phyloP scores from a whole-genome alignment of 2,797 vertebrate genomes.

The Cossypha niveicapilla region DNA sequence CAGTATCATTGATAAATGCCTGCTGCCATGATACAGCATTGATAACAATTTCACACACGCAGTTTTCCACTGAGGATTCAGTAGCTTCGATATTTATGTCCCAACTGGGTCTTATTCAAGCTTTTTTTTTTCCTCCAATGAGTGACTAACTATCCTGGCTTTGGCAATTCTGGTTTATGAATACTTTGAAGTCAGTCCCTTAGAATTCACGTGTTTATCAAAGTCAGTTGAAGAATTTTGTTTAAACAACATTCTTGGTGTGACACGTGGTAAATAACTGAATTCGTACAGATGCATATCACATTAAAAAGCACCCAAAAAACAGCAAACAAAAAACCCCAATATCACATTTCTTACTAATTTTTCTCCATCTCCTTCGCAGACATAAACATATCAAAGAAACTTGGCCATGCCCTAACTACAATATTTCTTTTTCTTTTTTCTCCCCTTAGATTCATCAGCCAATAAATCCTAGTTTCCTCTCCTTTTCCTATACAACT shows the following conservation, averaged over 20 bases:
- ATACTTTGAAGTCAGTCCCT: not conserved
- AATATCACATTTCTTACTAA: not conserved
- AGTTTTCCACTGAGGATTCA: not conserved
- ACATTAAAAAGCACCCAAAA: fast-evolving
- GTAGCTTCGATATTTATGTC: not conserved
- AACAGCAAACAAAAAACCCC: not conserved
- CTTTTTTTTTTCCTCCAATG: not conserved
- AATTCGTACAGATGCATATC: not conserved
- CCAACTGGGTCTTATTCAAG: not conserved
- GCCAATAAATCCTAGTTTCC: not conserved
- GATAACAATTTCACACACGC: not conserved
- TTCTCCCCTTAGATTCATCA: not conserved
- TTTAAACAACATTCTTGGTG: not conserved
- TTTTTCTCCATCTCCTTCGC: not conserved
- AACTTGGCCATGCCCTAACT: not conserved
- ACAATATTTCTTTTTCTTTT: not conserved
- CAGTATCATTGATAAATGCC: not conserved
- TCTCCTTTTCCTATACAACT: not conserved
- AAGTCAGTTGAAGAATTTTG: not conserved
- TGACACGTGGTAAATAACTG: not conserved
- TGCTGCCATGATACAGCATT: not conserved
- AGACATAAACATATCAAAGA: not conserved
- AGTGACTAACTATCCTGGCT: not conserved
- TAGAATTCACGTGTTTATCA: not conserved
- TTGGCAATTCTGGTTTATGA: not conserved